Evolutionary conservation across 2,113 vertebrate genomes (phyloP).

Genomic region (Ariopsis seemanni): DNA sequence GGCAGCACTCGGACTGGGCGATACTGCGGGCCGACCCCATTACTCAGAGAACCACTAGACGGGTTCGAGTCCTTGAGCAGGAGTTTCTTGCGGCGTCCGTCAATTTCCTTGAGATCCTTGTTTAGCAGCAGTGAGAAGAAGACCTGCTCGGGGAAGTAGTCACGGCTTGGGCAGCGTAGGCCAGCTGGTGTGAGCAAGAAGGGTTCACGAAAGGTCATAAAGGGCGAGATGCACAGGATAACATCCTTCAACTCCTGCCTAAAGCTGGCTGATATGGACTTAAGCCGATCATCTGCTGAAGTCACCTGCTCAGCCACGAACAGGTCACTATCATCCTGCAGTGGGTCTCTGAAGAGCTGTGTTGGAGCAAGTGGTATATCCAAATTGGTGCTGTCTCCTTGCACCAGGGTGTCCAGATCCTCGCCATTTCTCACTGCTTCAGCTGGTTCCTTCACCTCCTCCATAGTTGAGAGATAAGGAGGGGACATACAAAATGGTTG

Average conservation of each 20-base stretch:
- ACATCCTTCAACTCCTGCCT: constrained; percentile 94
- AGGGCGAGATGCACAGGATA: constrained; percentile 93
- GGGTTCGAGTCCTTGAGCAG: constrained; percentile 84
- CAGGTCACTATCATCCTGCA: constrained; percentile 92
- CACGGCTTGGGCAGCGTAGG: constrained; percentile 88
- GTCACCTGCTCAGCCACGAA: constrained; percentile 87
- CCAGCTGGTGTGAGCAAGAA: constrained; percentile 86
- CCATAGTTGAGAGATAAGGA: constrained; percentile 76
- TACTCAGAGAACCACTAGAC: constrained; percentile 67
- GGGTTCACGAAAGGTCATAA: constrained; percentile 88
- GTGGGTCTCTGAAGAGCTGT: constrained; percentile 86
- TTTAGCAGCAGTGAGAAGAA: constrained; percentile 92
- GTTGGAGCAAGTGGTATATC: constrained; percentile 77
- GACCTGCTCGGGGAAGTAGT: constrained; percentile 94
- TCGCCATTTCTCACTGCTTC: constrained; percentile 54
- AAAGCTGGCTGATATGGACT: constrained; percentile 85
- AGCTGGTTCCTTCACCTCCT: constrained; percentile 38
- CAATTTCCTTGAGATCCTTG: constrained; percentile 89
- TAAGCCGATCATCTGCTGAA: constrained; percentile 87
- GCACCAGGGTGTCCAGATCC: constrained; percentile 45
- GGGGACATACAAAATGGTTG: constrained; percentile 63
- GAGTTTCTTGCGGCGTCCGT: constrained; percentile 87
- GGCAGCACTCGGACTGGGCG: constrained; percentile 81
- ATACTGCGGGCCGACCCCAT: constrained; percentile 68
- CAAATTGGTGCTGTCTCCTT: constrained; percentile 68